Evolutionary conservation across 2,888 invertebrate genomes (phyloP).

Genomic region (Ctenicera cuprea): DNA sequence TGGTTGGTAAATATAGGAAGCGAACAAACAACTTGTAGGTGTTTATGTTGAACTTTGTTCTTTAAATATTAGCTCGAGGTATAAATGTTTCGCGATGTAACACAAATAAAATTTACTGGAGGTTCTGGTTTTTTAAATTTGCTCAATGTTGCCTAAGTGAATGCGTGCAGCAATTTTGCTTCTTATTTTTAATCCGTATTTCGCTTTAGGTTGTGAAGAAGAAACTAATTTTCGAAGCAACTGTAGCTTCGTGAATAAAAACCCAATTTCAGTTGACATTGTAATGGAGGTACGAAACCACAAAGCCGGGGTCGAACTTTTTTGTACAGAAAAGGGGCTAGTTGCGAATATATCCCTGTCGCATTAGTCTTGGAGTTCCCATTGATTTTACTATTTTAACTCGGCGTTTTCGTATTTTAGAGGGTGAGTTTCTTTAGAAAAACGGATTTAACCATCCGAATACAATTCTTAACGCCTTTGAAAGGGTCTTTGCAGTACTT

Average conservation of each 20-base stretch:
- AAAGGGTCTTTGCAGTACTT: slow-evolving; percentile 48
- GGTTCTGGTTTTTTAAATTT: slow-evolving; percentile 1
- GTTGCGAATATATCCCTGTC: slow-evolving; percentile 59
- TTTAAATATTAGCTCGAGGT: too few relatives aligned
- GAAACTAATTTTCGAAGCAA: slow-evolving; percentile 49
- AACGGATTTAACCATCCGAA: slow-evolving; percentile 50
- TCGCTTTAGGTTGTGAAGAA: slow-evolving; percentile 9
- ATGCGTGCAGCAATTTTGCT: slow-evolving; percentile 13
- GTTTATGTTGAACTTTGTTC: too few relatives aligned
- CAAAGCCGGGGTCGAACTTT: slow-evolving; percentile 51
- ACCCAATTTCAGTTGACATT: slow-evolving; percentile 54
- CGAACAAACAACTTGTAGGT: neutral
- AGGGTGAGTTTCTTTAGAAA: slow-evolving; percentile 47
- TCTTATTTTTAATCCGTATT: slow-evolving; percentile 15
- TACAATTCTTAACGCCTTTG: slow-evolving; percentile 50
- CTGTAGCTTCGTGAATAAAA: slow-evolving; percentile 54
- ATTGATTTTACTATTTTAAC: slow-evolving; percentile 58
- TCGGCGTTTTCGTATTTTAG: slow-evolving; percentile 48
- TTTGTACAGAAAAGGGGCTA: slow-evolving; percentile 58
- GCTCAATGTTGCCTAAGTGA: slow-evolving; percentile 19
- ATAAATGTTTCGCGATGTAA: too few relatives aligned
- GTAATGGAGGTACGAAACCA: slow-evolving; percentile 55
- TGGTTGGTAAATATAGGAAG: neutral
- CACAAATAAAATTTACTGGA: neutral
- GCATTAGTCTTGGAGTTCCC: slow-evolving; percentile 56